Base-by-base conservation (phyloP, 2,113 vertebrate species). In the Chascanopsetta lugubris region DNA sequence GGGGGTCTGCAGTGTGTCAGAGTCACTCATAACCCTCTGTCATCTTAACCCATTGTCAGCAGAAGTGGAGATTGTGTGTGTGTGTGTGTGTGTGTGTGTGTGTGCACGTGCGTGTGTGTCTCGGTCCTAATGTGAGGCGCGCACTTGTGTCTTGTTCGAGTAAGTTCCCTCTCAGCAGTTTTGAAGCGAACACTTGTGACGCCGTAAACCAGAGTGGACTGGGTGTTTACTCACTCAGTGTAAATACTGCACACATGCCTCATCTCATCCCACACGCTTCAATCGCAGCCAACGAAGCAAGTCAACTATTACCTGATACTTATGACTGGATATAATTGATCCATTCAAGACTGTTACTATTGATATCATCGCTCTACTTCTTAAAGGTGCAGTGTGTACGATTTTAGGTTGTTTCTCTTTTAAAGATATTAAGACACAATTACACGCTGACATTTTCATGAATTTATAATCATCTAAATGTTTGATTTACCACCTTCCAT, bases 1-100 rank as follows among this genome's bases (percentile, higher is more conserved):
- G 22, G 46, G 87, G 85, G 78, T 50, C 72, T 79, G 80, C 88
- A 92, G 93, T 90, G 91, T 94, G 94, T 92, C 90, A 79, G 77
- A 72, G 93, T 94, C 94, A 79, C 89, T 94, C 94, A 94, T 80
- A 87, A 85, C 76, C 25, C 65, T 84, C 83, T 75, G 91, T 85
- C 87, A 85, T 86, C 78, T 81, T 88, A 82, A 84, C 79, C 80
- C 87, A 88, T 89, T 90, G 89, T 93, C 91, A 90, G 90, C 89
- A 90, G 75, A 88, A 85, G 63, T 34, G 45, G 76, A 71, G 77
- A 56, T 30, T 17, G 47, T 25, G 27, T 47, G 63, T 50, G 38
- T 58, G 69, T 42, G 59, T 17, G 59, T 50, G 21, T 21, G 45
- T 26, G 22, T 46, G 58, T 54, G 32, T 56, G 67, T 47, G 57